These are phyloP conservation scores for Epinephelus coioides DNA, from an alignment of 2,797 vertebrate species.

Conservation along the genomic window DNA sequence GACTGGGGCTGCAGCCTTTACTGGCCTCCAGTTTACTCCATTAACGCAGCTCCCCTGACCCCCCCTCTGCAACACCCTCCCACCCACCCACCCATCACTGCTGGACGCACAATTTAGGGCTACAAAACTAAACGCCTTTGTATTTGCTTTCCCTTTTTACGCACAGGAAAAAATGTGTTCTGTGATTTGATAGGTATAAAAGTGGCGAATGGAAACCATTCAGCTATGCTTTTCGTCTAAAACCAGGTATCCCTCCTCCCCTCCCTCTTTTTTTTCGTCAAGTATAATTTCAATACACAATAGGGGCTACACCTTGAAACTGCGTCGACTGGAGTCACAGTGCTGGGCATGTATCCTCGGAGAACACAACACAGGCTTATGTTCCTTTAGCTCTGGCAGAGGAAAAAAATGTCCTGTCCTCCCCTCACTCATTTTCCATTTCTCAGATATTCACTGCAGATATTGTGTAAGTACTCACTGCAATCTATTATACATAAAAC, in stretches of 20 bases:
- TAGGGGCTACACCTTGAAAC: conserved; percentile 91
- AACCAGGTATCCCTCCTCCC: conserved; percentile 44
- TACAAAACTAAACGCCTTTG: conserved; percentile 71
- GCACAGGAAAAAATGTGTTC: conserved; percentile 54
- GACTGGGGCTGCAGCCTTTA: conserved; percentile 72
- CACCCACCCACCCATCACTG: conserved; percentile 55
- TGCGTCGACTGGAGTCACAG: conserved; percentile 92
- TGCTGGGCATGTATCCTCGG: conserved; percentile 87
- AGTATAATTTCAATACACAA: conserved; percentile 87
- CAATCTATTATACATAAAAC: conserved; percentile 92
- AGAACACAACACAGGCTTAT: conserved; percentile 84
- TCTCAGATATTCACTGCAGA: conserved; percentile 81
- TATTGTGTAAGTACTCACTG: conserved; percentile 85
- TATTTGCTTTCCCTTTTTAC: conserved; percentile 60
- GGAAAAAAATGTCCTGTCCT: conserved; percentile 69
- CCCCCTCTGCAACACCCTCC: conserved; percentile 47
- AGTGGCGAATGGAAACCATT: conserved; percentile 87
- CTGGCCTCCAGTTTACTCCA: conserved; percentile 80
- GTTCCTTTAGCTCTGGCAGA: conserved; percentile 74
- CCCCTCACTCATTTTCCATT: conserved; percentile 75
- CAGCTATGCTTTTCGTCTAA: conserved; percentile 72
- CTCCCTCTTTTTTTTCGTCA: conserved; percentile 59
- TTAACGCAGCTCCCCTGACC: conserved; percentile 75
- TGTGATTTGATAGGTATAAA: conserved; percentile 66
- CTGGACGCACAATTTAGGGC: conserved; percentile 68